Percentiles rank a stretch among this genome's conserved stretches.
phyloP scores from a whole-genome alignment of 92 coral and sea anemone genomes.

The Umimayanthus kanabou region DNA sequence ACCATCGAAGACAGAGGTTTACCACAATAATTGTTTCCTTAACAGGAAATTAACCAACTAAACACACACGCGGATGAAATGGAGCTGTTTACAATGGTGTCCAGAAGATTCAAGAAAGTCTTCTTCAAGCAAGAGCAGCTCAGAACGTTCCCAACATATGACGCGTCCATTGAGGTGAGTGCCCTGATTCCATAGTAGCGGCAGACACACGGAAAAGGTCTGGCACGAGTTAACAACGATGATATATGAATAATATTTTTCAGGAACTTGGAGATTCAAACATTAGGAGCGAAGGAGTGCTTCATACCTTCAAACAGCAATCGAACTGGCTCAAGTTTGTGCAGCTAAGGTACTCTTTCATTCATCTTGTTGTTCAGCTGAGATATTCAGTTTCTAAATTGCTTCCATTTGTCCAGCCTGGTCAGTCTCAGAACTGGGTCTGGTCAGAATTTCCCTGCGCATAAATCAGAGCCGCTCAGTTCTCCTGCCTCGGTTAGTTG shows the following conservation, averaged over 20 bases:
- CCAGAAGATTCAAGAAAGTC: slow-evolving; percentile 89
- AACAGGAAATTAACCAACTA: slow-evolving; percentile 90
- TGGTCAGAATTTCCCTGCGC: no score
- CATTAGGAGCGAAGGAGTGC: slow-evolving; percentile 86
- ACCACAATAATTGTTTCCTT: background rate
- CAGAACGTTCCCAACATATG: slow-evolving; percentile 88
- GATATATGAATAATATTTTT: background rate
- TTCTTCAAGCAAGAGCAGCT: slow-evolving; percentile 96
- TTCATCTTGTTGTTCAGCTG: background rate
- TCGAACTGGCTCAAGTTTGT: slow-evolving; percentile 94
- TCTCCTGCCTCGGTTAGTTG: no score
- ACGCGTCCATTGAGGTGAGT: slow-evolving; percentile 87
- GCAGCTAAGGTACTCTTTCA: slow-evolving; percentile 62
- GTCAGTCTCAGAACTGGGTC: no score
- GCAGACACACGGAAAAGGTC: background rate
- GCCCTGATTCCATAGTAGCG: background rate
- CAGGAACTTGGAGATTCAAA: slow-evolving; percentile 92
- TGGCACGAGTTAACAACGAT: background rate
- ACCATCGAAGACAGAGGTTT: no score
- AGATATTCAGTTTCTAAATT: no score
- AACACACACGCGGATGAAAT: slow-evolving; percentile 98
- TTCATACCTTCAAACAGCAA: slow-evolving; percentile 86
- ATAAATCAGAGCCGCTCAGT: no score
- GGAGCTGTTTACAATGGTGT: slow-evolving; percentile 94
- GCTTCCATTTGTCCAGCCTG: no score